These are phyloP conservation scores for Drosophila nigricruria DNA, from an alignment of 2,888 invertebrate genomes.

Conservation along the genomic window DNA sequence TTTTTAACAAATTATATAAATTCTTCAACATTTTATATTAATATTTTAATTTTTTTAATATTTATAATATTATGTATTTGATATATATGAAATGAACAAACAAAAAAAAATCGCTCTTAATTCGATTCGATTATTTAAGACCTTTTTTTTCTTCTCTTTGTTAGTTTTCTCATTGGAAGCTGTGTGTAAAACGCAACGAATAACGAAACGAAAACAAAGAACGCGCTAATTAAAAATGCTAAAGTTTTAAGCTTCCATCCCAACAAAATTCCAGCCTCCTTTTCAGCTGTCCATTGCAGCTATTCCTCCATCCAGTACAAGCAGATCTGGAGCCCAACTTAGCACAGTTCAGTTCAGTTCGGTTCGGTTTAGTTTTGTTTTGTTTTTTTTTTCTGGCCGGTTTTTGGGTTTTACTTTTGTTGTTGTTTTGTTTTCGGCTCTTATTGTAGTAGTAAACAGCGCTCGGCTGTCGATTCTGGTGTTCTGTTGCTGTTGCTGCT, in stretches of 20 bases:
- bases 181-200: conserved; percentile 77
- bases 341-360: conserved; percentile 42
- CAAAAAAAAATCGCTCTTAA: conserved; percentile 43
- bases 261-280: conserved; percentile 75
- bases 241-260: conserved; percentile 76
- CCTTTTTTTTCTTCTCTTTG: conserved; percentile 8
- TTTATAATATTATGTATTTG: too few species aligned
- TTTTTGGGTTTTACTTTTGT: conserved; percentile 37
- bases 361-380: neutral
- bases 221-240: conserved; percentile 85
- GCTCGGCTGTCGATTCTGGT: conserved; percentile 73
- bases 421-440: conserved; percentile 48
- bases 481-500: conserved; percentile 49
- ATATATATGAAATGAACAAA: too few species aligned
- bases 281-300: conserved; percentile 79
- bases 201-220: conserved; percentile 84
- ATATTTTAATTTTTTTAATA: too few species aligned
- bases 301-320: conserved; percentile 75
- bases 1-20: neutral
- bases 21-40: too few species aligned
- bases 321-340: conserved; percentile 30
- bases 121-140: conserved; percentile 46
- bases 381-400: conserved; percentile 29
- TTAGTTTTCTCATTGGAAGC: conserved; percentile 9
- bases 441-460: conserved; percentile 73